Conservation (phyloP, 2,113 vertebrate genomes). For the Hemicordylus capensis region DNA sequence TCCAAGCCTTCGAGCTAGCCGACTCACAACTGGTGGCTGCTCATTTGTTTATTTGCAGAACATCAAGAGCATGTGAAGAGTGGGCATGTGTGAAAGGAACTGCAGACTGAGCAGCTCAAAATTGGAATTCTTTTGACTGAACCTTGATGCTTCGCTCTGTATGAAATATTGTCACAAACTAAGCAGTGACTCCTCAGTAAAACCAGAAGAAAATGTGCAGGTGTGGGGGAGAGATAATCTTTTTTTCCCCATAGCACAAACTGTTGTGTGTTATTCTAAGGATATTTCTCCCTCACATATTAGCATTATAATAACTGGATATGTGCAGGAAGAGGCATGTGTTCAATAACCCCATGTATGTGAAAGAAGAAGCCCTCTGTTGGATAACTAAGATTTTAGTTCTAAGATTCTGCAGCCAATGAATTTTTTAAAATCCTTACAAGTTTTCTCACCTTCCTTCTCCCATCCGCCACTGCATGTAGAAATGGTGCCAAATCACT, state of each 20-base stretch:
- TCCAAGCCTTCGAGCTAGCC: constrained; percentile 69
- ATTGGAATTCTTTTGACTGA: constrained; percentile 64
- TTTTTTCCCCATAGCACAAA: not conserved
- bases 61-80: constrained; percentile 75
- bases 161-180: not conserved
- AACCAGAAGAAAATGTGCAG: constrained; percentile 17
- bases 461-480: not conserved
- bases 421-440: not conserved
- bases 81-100: constrained; percentile 77
- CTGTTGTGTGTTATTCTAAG: not conserved
- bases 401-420: not conserved
- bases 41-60: constrained; percentile 75
- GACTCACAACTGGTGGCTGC: constrained; percentile 73
- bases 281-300: not conserved
- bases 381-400: not conserved
- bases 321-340: not conserved
- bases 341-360: not conserved
- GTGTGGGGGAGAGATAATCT: constrained; percentile 16
- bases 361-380: too few relatives aligned
- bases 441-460: not conserved
- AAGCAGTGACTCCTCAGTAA: constrained; percentile 60
- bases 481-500: not conserved
- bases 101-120: constrained; percentile 73
- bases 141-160: constrained; percentile 44
- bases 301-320: not conserved